Conservation (phyloP, 92 coral and sea anemone genomes). For the Metridium senile region DNA sequence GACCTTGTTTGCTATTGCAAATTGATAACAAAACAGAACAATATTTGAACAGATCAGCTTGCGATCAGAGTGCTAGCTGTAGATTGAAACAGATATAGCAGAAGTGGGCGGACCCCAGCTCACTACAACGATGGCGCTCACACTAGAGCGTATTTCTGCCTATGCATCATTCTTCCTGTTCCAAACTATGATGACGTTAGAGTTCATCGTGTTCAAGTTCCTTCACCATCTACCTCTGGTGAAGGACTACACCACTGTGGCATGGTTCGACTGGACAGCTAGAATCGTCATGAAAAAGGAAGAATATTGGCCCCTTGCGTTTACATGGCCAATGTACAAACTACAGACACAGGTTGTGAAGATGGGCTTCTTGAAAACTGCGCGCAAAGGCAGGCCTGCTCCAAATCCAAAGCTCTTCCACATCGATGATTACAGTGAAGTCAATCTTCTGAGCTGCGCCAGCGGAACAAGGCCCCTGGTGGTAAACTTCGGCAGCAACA, state of each 20-base stretch:
- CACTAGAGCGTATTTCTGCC: background rate
- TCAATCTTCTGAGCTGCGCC: conserved; percentile 53
- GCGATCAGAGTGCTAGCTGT: no score
- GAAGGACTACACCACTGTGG: background rate
- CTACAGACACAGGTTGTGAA: conserved; percentile 10
- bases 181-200: conserved; percentile 22
- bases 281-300: conserved; percentile 18
- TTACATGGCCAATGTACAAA: conserved; percentile 24
- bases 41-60: no score
- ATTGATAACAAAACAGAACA: no score
- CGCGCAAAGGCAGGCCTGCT: conserved; percentile 55
- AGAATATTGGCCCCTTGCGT: conserved; percentile 24
- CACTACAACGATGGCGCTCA: conserved; percentile 4
- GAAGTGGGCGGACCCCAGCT: no score
- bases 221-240: conserved; percentile 26
- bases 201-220: conserved; percentile 21
- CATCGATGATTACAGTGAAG: conserved; percentile 43
- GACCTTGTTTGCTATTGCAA: no score
- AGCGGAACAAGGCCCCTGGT: conserved; percentile 69
- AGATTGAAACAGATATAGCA: no score
- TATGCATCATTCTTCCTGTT: conserved; percentile 5
- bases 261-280: conserved; percentile 27
- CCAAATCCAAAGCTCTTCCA: conserved; percentile 61
- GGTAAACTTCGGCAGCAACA: conserved; percentile 77
- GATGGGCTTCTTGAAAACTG: conserved; percentile 26